These are phyloP conservation scores for Thripadectes ignobilis DNA, from an alignment of 2,797 vertebrate genomes.

Conservation along the genomic window DNA sequence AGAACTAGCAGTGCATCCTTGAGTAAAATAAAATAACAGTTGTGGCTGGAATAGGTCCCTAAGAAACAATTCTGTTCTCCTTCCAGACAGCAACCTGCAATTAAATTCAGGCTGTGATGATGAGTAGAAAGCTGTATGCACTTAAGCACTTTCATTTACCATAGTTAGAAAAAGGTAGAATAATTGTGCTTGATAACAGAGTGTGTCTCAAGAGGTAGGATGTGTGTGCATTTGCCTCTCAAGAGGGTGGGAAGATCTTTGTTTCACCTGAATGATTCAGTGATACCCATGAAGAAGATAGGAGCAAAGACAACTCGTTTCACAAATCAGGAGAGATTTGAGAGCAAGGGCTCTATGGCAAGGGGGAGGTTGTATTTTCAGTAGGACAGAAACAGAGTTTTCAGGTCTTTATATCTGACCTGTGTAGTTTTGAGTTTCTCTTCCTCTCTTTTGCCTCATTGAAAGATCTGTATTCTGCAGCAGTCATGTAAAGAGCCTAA, in stretches of 20 bases:
- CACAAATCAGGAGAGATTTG: neutral
- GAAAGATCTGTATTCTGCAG: neutral
- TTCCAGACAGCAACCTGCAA: neutral
- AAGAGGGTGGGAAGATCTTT: neutral
- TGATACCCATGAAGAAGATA: neutral
- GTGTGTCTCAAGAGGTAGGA: neutral
- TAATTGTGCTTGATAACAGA: neutral
- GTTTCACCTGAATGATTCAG: neutral
- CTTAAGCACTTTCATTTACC: neutral
- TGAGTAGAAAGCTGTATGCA: neutral
- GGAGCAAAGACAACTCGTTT: neutral
- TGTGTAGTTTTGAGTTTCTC: neutral
- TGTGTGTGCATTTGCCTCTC: neutral
- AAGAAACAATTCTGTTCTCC: neutral
- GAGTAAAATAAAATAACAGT: neutral
- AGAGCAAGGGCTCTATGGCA: fast-evolving
- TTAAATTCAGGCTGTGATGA: neutral
- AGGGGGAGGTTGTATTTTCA: neutral
- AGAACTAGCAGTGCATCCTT: neutral
- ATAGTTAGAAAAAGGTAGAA: neutral
- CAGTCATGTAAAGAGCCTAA: neutral
- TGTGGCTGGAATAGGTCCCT: neutral
- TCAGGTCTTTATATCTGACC: neutral
- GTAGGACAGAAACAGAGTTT: neutral
- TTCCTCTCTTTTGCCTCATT: neutral